Evolutionary conservation across 2,797 vertebrate genomes (phyloP).

Genomic region (Carcharodon carcharias): DNA sequence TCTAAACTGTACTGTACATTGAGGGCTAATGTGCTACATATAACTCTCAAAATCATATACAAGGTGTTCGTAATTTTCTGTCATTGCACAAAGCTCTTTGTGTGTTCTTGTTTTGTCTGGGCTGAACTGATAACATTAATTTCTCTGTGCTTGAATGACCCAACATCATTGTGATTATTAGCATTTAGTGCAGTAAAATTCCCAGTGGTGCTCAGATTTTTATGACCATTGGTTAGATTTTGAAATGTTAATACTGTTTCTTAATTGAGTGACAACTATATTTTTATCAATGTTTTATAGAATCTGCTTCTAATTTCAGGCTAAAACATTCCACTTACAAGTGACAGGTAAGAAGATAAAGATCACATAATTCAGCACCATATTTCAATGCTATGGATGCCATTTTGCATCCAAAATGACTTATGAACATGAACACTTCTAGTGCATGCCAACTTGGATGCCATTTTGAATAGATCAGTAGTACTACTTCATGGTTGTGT

Average conservation of each 20-base stretch:
- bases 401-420: neutral
- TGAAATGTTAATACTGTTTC: conserved; percentile 17
- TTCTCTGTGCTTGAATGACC: neutral
- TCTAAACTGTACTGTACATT: neutral
- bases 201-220: neutral
- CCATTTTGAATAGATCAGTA: neutral
- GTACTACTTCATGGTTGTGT: neutral
- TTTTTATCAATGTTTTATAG: neutral
- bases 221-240: neutral
- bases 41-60: neutral
- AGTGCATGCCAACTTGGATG: neutral
- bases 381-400: neutral
- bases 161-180: neutral
- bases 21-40: neutral
- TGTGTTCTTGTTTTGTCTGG: neutral
- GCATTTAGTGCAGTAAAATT: neutral
- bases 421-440: neutral
- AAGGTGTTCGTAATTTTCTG: neutral
- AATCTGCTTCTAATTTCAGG: neutral
- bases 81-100: neutral
- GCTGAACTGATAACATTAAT: neutral
- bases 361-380: neutral
- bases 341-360: neutral
- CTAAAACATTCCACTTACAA: neutral
- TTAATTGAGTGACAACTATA: neutral